Evolutionary conservation across 2,797 vertebrate genomes (phyloP), one percentile per base, ranked within the genome.

Genomic region (Notamacropus eugenii): DNA sequence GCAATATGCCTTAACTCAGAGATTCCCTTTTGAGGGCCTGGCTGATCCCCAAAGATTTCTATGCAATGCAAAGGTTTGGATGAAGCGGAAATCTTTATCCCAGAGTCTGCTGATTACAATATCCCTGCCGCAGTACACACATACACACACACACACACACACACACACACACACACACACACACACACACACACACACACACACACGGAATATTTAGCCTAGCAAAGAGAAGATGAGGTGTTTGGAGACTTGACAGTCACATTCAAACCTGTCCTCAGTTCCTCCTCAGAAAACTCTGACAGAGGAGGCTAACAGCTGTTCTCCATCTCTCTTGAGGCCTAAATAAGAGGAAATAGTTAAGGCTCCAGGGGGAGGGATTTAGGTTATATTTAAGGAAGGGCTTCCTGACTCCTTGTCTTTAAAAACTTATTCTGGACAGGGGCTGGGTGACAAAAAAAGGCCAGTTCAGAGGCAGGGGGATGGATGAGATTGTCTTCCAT

Each of bases 361-460:
- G 56, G 92, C 59, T 92, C 90, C 62, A n/a, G 34, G 19, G n/a
- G 58, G 96, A 95, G 94, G 67, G 11, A 19, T 54, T 92, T 59
- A 67, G 97, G 58, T 91, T 97, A 46, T 97, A 96, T 97, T 97
- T 97, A 97, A 97, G 97, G 93, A 95, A 91, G 92, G 92, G 90
- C 96, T 96, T 97, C 96, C 94, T 96, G 95, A 31, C 90, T 96
- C 62, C 24, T 92, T 57, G 52, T 95, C 97, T 95, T 94, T 56
- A 94, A 93, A 93, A 67, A 92, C 55, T 58, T 93, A 50, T 55
- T n/a, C 0, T 0, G 52, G 90, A 24, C 91, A 16, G 52, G 52
- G 91, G 22, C 87, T 90, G 90, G 40, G 40, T 87, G 27, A 94
- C 34, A 57, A 82, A 82, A 34, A 34, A 94, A 93, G 93, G 19